phyloP scores from a whole-genome alignment of 1,140 invertebrate species.

The Dendrolimus kikuchii region DNA sequence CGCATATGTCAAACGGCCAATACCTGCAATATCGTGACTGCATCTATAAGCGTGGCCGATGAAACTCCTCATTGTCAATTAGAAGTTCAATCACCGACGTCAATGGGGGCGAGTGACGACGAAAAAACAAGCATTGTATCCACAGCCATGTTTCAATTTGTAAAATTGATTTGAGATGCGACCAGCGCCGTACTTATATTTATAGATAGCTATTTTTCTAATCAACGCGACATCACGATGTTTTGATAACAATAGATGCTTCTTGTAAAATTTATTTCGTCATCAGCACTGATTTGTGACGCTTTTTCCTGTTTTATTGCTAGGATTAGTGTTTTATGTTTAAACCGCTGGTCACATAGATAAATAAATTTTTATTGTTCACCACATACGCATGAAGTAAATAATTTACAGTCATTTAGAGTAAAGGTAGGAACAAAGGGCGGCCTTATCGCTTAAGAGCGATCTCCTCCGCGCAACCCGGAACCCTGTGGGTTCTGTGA shows the following conservation, averaged over 20 bases:
- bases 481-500: too few species aligned
- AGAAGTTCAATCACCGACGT: constrained; percentile 51
- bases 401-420: too few species aligned
- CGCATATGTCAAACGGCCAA: background rate
- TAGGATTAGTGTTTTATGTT: background rate
- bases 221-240: constrained; percentile 26
- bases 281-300: constrained; percentile 14
- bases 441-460: too few species aligned
- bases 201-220: constrained; percentile 17
- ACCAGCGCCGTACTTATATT: constrained; percentile 10
- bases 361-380: too few species aligned
- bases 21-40: constrained; percentile 18
- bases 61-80: constrained; percentile 32
- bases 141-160: constrained; percentile 51
- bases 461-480: too few species aligned
- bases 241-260: constrained; percentile 14
- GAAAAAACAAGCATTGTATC: constrained; percentile 31
- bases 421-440: too few species aligned
- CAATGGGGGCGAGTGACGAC: constrained; percentile 19
- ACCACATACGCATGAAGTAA: too few species aligned
- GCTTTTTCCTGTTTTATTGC: constrained; percentile 14
- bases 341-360: too few species aligned
- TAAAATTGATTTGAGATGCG: constrained; percentile 50
- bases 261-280: constrained; percentile 20
- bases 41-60: constrained; percentile 18